Base-by-base conservation (phyloP, 92 coral and sea anemone species). In the Palythoa grandis region DNA sequence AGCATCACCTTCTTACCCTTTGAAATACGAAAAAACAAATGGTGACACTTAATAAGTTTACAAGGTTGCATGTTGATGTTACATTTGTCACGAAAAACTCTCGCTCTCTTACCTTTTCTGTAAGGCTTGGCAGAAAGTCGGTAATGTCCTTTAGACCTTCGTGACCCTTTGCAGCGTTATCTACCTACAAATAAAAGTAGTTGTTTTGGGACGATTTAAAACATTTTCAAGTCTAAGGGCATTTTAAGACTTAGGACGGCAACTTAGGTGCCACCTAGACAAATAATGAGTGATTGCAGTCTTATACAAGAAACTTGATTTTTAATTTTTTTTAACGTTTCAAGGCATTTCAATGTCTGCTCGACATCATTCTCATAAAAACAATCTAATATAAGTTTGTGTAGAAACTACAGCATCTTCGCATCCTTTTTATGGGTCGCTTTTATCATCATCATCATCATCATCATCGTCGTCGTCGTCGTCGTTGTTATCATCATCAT, bases 121-220 rank as follows among this genome's bases (percentile, higher is more conserved):
- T 78, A 39, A 78, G 29, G 20, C 23, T 78, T n/a, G 54, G 43
- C 19, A 78, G 83, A 78, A 78, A 54, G 48, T 78, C 83, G 3
- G 83, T 61, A 40, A 78, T 60, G 50, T 40, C 66, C 66, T 60
- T 78, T 16, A 78, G 25, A 20, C 83, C 83, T 23, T 24, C 70
- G 37, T 78, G 71, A 15, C 60, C 83, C n/a, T 78, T 52, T 39
- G 83, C 83, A 35, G 65, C 72, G 3, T 29, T 23, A 78, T 61
- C 72, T 52, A 38, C 83, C 83, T 78, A 68, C 5, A 58, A 78
- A 22, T 16, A 7, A 77, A 15, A 12, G 19, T 52, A 52, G 11
- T 52, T 7, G 13, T 52, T 52, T 52, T 52, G 13, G 19, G 61
- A 54, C 15, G 10, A 54, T 54, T 54, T 54, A 43, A 43, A 43